phyloP scores from a whole-genome alignment of 2,113 vertebrate genomes.

The Limnothrissa miodon region DNA sequence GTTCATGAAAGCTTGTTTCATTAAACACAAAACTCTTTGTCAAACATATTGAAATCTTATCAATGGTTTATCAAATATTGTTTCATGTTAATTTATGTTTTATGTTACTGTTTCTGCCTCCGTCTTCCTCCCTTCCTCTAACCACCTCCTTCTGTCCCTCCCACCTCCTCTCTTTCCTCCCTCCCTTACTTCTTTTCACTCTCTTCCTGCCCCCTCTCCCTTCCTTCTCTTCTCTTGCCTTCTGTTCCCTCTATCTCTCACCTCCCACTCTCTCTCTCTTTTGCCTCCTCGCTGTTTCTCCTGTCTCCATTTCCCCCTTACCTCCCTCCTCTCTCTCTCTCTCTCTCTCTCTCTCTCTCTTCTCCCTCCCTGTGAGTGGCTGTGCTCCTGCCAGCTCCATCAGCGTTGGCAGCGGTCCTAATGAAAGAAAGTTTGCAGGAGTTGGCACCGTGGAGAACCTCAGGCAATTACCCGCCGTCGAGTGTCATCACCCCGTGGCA shows the following conservation, averaged over 20 bases:
- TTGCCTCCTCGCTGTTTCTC: neutral
- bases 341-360: neutral
- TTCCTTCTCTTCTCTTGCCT: neutral
- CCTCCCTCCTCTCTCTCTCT: neutral
- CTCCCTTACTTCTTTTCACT: neutral
- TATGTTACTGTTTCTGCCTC: too few species aligned
- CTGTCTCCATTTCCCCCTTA: neutral
- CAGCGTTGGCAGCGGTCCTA: slow-evolving; percentile 43
- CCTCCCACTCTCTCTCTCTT: neutral
- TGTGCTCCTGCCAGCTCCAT: slow-evolving; percentile 16
- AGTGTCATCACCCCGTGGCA: slow-evolving; percentile 47
- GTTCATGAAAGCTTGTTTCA: neutral
- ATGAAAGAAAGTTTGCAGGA: slow-evolving; percentile 46
- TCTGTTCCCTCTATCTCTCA: neutral
- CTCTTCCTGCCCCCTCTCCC: neutral
- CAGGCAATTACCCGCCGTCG: slow-evolving; percentile 43
- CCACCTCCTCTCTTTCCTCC: neutral
- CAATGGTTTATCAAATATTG: neutral
- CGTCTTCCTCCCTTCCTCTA: neutral
- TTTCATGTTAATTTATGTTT: too few species aligned
- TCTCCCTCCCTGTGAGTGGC: neutral
- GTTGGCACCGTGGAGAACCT: slow-evolving; percentile 39
- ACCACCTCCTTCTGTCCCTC: neutral
- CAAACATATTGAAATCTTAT: neutral
- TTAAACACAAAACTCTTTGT: neutral